phyloP scores from a whole-genome alignment of 92 coral and sea anemone genomes.

The Zoanthus sociatus region DNA sequence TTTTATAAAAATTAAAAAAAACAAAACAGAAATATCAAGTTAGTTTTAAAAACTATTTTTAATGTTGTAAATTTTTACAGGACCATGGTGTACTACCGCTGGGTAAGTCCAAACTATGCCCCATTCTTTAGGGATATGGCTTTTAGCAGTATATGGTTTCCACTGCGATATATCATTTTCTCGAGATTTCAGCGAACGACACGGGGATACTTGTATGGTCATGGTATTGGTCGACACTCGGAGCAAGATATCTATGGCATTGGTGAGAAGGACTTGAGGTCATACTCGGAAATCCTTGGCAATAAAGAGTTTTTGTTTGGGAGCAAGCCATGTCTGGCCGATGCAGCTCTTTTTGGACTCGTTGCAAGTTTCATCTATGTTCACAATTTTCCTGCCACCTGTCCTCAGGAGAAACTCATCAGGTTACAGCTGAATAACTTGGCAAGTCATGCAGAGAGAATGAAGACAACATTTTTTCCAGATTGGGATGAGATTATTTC shows the following conservation, averaged over 20 bases:
- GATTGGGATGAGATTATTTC: conserved; percentile 80
- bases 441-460: conserved; percentile 66
- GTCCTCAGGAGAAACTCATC: conserved; percentile 78
- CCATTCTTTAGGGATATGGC: conserved; percentile 39
- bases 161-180: conserved; percentile 51
- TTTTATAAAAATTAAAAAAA: not conserved
- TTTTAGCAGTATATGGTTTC: conserved; percentile 41
- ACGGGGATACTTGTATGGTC: conserved; percentile 56
- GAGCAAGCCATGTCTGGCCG: conserved; percentile 69
- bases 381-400: conserved; percentile 21
- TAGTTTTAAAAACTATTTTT: too few relatives aligned
- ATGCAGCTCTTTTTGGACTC: conserved; percentile 75
- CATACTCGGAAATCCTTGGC: conserved; percentile 73
- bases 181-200: conserved; percentile 42
- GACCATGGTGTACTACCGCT: conserved; percentile 60
- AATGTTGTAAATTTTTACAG: conserved; percentile 17
- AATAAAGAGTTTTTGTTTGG: conserved; percentile 77
- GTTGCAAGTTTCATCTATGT: conserved; percentile 70
- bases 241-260: conserved; percentile 75
- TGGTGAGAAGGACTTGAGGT: conserved; percentile 75
- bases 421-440: conserved; percentile 68
- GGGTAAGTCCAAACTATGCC: conserved; percentile 31
- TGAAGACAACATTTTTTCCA: conserved; percentile 74
- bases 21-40: not conserved
- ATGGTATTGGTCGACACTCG: conserved; percentile 85